These are phyloP conservation scores for Platerodrilus igneus DNA, from an alignment of 2,888 invertebrate species.

Conservation along the genomic window DNA sequence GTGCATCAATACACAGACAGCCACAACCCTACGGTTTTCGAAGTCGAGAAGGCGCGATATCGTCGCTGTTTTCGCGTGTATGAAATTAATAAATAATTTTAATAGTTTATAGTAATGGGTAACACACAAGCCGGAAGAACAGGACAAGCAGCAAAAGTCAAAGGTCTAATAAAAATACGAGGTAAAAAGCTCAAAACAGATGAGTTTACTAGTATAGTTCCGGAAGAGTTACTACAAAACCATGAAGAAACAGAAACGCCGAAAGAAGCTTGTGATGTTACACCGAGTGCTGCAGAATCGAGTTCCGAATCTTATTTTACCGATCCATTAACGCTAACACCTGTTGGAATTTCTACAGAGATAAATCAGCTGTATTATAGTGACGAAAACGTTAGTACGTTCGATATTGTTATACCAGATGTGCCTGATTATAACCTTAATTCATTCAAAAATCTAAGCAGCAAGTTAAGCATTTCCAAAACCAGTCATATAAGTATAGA, in stretches of 20 bases:
- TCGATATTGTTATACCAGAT: constrained; percentile 37
- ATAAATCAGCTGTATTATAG: constrained; percentile 61
- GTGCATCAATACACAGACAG: too few species aligned
- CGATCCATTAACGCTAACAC: constrained; percentile 58
- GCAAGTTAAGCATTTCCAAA: constrained; percentile 45
- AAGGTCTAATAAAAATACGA: constrained; percentile 53
- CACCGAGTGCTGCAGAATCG: constrained; percentile 55
- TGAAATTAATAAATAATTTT: too few species aligned
- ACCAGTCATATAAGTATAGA: constrained; percentile 47
- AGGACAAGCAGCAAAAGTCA: constrained; percentile 55
- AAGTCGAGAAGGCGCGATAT: too few species aligned
- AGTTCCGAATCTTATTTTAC: constrained; percentile 73
- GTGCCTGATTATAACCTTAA: constrained; percentile 33
- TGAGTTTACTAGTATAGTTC: constrained; percentile 40
- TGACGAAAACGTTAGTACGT: constrained; percentile 53
- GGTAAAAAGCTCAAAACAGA: constrained; percentile 43
- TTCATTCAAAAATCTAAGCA: constrained; percentile 44
- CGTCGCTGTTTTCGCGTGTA: too few species aligned
- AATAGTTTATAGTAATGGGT: constrained; percentile 51
- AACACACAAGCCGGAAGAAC: constrained; percentile 54
- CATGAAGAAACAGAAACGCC: constrained; percentile 17
- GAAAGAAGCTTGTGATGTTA: constrained; percentile 34
- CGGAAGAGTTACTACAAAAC: constrained; percentile 24
- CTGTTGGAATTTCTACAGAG: constrained; percentile 56
- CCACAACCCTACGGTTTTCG: too few species aligned